Percentiles rank a stretch among this genome's conserved stretches.
phyloP scores from a whole-genome alignment of 2,113 vertebrate species.

The Ptilonorhynchus violaceus region DNA sequence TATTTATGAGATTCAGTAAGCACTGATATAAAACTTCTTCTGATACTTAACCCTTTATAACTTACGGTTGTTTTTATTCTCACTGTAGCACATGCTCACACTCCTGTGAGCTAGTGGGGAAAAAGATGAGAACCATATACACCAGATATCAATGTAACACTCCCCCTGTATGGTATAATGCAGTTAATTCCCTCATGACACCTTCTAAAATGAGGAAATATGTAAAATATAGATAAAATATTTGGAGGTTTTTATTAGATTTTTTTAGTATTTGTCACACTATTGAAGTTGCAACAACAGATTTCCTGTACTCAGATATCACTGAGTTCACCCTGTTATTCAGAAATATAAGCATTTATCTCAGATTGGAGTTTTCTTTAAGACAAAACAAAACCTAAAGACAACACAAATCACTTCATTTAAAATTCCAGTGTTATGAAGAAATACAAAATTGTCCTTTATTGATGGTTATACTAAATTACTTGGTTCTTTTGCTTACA shows the following conservation, averaged over 20 bases:
- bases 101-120: neutral
- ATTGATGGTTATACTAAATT: neutral
- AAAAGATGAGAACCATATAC: neutral
- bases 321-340: neutral
- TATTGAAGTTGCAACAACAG: neutral
- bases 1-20: conserved; percentile 24
- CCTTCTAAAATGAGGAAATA: neutral
- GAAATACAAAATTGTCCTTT: neutral
- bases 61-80: neutral
- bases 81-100: neutral
- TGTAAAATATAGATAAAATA: neutral
- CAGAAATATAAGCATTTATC: neutral
- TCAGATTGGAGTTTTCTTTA: neutral
- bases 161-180: neutral
- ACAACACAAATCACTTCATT: neutral
- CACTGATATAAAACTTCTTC: neutral
- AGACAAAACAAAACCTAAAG: neutral
- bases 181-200: neutral
- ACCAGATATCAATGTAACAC: neutral
- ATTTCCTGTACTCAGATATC: neutral
- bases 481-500: neutral
- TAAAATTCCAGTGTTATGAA: neutral
- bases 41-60: conserved; percentile 1
- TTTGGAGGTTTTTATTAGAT: neutral
- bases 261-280: neutral